Conservation (phyloP, 2,797 vertebrate species). For the Heteromormyrus szaboi region DNA sequence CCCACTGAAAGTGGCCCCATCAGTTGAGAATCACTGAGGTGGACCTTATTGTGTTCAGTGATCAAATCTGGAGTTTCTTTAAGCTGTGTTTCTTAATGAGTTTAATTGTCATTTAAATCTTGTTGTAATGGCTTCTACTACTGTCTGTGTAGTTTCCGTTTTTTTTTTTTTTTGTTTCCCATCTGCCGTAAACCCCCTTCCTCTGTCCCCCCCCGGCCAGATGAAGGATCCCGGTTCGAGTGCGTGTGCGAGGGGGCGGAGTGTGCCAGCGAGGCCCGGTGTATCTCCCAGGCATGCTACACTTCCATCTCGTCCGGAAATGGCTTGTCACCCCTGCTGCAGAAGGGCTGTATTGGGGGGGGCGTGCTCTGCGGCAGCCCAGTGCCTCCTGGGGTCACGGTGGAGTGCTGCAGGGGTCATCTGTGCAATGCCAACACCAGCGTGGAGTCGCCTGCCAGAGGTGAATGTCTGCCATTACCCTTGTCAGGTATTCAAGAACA, state of each 20-base stretch:
- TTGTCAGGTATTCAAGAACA: neutral
- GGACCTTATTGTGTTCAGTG: neutral
- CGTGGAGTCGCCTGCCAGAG: conserved; percentile 59
- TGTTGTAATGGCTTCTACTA: neutral
- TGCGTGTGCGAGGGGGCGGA: conserved; percentile 89
- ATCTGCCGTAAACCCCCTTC: neutral
- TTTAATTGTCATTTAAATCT: neutral
- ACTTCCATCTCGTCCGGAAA: conserved; percentile 77
- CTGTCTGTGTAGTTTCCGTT: neutral
- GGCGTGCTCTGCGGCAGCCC: conserved; percentile 89
- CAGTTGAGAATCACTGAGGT: neutral
- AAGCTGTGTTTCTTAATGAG: neutral
- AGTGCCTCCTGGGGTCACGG: conserved; percentile 83
- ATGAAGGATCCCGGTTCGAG: conserved; percentile 71
- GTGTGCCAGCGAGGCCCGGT: conserved; percentile 75
- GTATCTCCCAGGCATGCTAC: conserved; percentile 87
- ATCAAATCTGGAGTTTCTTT: neutral
- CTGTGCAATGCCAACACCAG: conserved; percentile 93
- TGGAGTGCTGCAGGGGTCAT: conserved; percentile 89
- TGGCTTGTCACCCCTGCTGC: conserved; percentile 67
- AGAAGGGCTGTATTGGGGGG: conserved; percentile 95
- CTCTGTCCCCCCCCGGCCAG: conserved; percentile 47
- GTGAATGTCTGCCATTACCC: conserved; percentile 32
- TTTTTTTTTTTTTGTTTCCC: too few species aligned
- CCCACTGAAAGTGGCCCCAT: neutral